Conservation (phyloP, 2,113 vertebrate species). For the Bubo blakistoni region DNA sequence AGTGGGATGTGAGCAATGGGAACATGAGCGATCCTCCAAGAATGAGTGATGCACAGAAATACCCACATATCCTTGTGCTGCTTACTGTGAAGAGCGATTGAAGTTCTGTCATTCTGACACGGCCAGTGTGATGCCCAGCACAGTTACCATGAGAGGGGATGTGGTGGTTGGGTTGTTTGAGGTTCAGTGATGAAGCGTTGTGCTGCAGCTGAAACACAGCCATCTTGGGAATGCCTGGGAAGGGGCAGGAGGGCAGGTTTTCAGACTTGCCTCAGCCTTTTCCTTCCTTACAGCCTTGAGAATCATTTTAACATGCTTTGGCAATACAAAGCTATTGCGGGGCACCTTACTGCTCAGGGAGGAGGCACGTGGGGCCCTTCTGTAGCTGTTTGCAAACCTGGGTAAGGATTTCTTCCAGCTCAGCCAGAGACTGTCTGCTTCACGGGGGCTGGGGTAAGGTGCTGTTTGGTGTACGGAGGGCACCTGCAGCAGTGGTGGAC, state of each 20-base stretch:
- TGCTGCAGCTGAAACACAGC: neutral
- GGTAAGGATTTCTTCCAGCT: neutral
- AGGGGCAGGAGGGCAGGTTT: neutral
- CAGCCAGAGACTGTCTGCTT: neutral
- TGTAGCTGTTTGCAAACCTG: neutral
- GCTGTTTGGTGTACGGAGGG: neutral
- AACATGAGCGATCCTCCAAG: neutral
- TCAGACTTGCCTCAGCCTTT: neutral
- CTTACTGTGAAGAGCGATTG: neutral
- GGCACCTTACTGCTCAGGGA: neutral
- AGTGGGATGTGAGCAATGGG: neutral
- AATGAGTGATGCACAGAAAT: neutral
- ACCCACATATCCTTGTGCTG: neutral
- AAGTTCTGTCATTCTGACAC: neutral
- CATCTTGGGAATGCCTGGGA: neutral
- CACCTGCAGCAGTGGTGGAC: neutral
- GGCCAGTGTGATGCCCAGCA: neutral
- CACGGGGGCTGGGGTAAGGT: accelerated
- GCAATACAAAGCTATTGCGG: neutral
- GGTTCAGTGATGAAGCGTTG: neutral
- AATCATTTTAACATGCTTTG: neutral
- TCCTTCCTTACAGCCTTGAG: neutral
- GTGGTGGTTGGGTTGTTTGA: neutral
- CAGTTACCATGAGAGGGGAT: neutral
- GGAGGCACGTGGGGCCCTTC: neutral